Base-by-base conservation (phyloP, 1,140 invertebrate species). In the Tyrophagus putrescentiae region DNA sequence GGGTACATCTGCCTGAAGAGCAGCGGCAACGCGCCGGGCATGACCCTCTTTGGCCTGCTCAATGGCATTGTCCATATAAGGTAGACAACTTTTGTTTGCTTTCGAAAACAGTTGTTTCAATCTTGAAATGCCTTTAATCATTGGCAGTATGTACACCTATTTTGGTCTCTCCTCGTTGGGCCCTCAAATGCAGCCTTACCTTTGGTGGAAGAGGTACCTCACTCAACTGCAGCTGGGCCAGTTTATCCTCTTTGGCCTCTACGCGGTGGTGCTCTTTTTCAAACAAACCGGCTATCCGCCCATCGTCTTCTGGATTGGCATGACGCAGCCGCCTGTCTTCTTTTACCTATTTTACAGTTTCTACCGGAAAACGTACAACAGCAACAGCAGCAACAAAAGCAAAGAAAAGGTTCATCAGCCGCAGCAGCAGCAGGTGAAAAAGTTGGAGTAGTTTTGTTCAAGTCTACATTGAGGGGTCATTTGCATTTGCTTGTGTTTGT, bases 31-130 rank as follows among this genome's bases (percentile, higher is more conserved):
- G 61, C 29, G 9, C 18, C 62, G 7, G 33, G 44, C n/a, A 48
- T 48, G 31, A 79, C 82, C 1, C 86, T 88, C 74, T 87, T 69
- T 63, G 70, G 68, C 23, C 68, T 73, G 62, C 73, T 91, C 65
- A 79, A 79, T 66, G 72, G 73, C 27, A 72, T 75, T 42, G 73
- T 79, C 0, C 77, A 96, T 64, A 67, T 74, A 11, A 89, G n/a
- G n/a, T n/a, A n/a, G n/a, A n/a, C n/a, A 79, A 79, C 67, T n/a
- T n/a, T n/a, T n/a, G n/a, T n/a, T n/a, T n/a, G n/a, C n/a, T n/a
- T n/a, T n/a, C n/a, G n/a, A n/a, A n/a, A n/a, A n/a, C n/a, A n/a
- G n/a, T n/a, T n/a, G n/a, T n/a, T n/a, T n/a, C n/a, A n/a, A n/a
- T n/a, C n/a, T n/a, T n/a, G n/a, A n/a, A n/a, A n/a, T n/a, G n/a